phyloP scores from a whole-genome alignment of 2,797 vertebrate species.

The Gambelia wislizenii region DNA sequence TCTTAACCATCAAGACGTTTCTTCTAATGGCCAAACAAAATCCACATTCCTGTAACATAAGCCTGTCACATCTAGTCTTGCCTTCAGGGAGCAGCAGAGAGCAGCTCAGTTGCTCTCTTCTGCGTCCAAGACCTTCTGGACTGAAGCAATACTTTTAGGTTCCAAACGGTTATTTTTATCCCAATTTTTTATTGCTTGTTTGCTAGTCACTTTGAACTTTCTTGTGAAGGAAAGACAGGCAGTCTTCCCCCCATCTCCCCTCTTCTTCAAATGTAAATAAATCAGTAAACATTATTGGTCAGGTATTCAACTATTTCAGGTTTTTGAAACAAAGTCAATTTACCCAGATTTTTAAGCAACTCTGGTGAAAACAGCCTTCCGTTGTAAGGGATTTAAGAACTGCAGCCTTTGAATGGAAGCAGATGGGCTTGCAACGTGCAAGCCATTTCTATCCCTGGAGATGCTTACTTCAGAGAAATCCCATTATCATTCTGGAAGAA shows the following conservation, averaged over 20 bases:
- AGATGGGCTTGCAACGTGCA: not conserved
- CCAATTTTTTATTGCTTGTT: not conserved
- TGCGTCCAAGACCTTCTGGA: no score
- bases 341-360: not conserved
- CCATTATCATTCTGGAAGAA: not conserved
- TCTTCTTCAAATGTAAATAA: not conserved
- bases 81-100: not conserved
- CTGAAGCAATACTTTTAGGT: not conserved
- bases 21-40: not conserved
- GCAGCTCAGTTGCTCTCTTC: not conserved
- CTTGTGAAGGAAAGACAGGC: not conserved
- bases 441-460: not conserved
- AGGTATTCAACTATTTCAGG: not conserved
- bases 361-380: not conserved
- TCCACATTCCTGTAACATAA: not conserved
- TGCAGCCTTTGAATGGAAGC: not conserved
- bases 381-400: not conserved
- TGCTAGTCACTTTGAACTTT: not conserved
- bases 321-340: no score
- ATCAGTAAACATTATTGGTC: not conserved
- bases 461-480: not conserved
- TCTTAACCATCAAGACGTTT: not conserved
- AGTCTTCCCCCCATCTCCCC: no score
- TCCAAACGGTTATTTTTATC: not conserved
- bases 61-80: not conserved